Percentiles rank a stretch among this genome's conserved stretches.
Evolutionary conservation across 2,888 invertebrate genomes (phyloP).

Genomic region (Cordylochernes scorpioides): DNA sequence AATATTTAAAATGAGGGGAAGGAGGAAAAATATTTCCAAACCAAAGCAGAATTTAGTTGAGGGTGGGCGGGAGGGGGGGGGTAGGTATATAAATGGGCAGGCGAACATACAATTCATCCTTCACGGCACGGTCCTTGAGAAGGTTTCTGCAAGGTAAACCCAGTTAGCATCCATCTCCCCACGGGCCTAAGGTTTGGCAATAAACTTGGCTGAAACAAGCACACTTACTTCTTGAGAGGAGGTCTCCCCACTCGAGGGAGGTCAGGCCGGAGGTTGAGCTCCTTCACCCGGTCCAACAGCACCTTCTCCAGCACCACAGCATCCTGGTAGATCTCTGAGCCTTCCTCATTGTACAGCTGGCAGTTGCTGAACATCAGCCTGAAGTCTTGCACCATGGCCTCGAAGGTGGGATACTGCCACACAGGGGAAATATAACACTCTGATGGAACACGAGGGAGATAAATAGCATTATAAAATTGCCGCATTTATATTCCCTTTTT

Average conservation of each 20-base stretch:
- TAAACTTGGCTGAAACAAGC: background rate
- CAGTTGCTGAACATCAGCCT: constrained; percentile 92
- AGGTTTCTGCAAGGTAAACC: background rate
- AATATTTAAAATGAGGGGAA: background rate
- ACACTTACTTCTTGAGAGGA: constrained; percentile 7
- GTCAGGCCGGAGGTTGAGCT: no score
- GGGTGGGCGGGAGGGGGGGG: no score
- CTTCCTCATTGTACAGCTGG: constrained; percentile 83
- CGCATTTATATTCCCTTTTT: no score
- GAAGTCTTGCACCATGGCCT: constrained; percentile 33
- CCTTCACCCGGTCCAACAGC: constrained; percentile 51
- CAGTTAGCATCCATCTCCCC: background rate
- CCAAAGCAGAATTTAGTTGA: no score
- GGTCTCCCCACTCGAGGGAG: no score
- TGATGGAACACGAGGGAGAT: background rate
- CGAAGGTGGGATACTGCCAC: constrained; percentile 29
- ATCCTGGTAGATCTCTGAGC: constrained; percentile 80
- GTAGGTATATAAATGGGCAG: no score
- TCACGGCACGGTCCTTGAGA: background rate
- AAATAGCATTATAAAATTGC: no score
- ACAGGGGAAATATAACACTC: constrained; percentile 1
- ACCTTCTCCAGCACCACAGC: constrained; percentile 62
- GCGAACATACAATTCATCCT: background rate
- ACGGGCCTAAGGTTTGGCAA: background rate
- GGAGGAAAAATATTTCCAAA: no score